phyloP scores from a whole-genome alignment of 2,888 invertebrate genomes.

The Mimas tiliae region DNA sequence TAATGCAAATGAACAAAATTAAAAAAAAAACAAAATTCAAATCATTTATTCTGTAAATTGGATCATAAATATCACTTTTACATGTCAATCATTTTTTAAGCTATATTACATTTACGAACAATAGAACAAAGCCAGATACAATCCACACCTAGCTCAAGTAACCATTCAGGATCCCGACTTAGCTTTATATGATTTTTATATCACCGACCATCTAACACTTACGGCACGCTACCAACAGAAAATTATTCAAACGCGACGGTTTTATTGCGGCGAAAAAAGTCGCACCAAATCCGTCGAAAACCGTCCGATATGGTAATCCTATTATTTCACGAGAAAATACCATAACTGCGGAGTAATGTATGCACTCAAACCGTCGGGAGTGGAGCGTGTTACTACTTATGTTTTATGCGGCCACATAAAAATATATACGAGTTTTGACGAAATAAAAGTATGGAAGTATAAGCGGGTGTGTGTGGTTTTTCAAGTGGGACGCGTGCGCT shows the following conservation, averaged over 20 bases:
- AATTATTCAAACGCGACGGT: slow-evolving; percentile 19
- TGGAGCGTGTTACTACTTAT: slow-evolving; percentile 43
- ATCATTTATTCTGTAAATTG: no score
- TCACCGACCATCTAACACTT: background rate
- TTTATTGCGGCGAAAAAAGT: slow-evolving; percentile 16
- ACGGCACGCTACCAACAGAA: background rate
- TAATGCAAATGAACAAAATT: no score
- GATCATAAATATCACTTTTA: no score
- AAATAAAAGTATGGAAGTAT: slow-evolving; percentile 19
- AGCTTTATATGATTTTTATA: slow-evolving; percentile 16
- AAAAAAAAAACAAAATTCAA: no score
- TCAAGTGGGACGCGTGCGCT: background rate
- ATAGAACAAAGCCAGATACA: background rate
- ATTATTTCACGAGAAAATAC: slow-evolving; percentile 32
- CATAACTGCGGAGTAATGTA: slow-evolving; percentile 40
- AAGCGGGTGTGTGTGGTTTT: background rate
- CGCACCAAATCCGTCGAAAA: slow-evolving; percentile 24
- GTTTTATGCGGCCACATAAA: slow-evolving; percentile 49
- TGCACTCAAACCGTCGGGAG: slow-evolving; percentile 38
- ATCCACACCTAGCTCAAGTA: background rate
- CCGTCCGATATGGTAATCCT: slow-evolving; percentile 25
- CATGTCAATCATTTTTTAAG: no score
- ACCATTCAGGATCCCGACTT: background rate
- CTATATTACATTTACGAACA: no score
- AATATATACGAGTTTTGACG: slow-evolving; percentile 31